Evolutionary conservation across 2,113 vertebrate genomes (phyloP), one percentile per base, ranked within the genome.

Genomic region (Syngnathus scovelli): DNA sequence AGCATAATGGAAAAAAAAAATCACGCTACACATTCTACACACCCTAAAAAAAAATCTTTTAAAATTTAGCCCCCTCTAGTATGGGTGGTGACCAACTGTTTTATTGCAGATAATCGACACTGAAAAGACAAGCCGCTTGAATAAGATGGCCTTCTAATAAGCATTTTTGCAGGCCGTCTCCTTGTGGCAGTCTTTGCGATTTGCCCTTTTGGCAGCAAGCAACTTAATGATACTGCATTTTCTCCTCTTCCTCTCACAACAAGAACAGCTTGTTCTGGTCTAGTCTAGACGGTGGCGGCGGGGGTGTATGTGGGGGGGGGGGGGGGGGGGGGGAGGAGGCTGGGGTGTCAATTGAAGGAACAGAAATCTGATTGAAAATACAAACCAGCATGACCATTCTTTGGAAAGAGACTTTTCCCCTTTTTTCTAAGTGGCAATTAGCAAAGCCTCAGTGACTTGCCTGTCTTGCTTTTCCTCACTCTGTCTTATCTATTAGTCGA

Each of bases 371-470:
- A 36, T 78, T 88, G 82, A 84, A 85, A 85, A 88, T 87, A 88
- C 74, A 90, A 79, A 75, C 69, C 83, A 88, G 82, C 81, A 84
- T 27, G 66, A 89, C 76, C 68, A 60, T 86, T 85, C 85, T 88
- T 80, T 82, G 88, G 78, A 87, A 80, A 85, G 68, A 82, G 49
- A 64, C 68, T 69, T 74, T 65, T 79, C 81, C 78, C 82, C 78
- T 79, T 89, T 91, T 73, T 90, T 90, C 68, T 82, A 88, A 90
- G 83, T 72, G 76, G 74, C 87, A 91, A 89, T 90, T 86, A 93
- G 86, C 74, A 82, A 87, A 88, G 80, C 75, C 76, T 85, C 77
- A 70, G 71, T 67, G 56, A 21, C 55, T 80, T 74, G 68, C 74
- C 77, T 86, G 81, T 74, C 78, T 76, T 64, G 72, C 80, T 63